A percentile compares a stretch with the other conserved stretches of the same genome.
Conservation (phyloP, 2,888 invertebrate genomes). For the Hipparchia semele region DNA sequence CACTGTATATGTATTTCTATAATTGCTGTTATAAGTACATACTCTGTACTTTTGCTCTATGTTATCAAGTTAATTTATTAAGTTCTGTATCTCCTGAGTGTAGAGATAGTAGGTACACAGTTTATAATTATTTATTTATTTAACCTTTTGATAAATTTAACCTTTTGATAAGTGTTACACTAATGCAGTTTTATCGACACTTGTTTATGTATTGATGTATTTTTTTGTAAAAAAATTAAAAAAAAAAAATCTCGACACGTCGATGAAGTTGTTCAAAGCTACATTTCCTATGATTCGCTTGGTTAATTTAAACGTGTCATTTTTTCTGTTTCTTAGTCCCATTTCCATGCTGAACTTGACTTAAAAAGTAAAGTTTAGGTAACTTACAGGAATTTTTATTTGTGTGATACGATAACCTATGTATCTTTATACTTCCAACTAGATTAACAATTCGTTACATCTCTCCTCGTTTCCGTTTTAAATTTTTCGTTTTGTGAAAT, state of each 20-base stretch:
- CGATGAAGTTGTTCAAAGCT: too few species aligned
- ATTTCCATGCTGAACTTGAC: too few species aligned
- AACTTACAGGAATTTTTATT: neutral
- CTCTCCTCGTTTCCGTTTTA: constrained; percentile 40
- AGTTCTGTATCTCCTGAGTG: neutral
- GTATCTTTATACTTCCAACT: neutral
- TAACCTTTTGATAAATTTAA: neutral
- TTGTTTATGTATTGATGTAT: too few species aligned
- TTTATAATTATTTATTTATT: neutral
- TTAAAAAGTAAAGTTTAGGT: too few species aligned
- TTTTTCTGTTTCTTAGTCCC: too few species aligned
- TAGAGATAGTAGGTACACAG: neutral
- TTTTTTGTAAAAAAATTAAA: too few species aligned
- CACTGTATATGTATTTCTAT: neutral
- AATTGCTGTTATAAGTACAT: neutral
- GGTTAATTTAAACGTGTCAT: too few species aligned
- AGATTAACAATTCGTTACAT: neutral
- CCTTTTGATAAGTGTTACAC: too few species aligned
- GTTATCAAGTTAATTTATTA: neutral
- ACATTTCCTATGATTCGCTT: too few species aligned
- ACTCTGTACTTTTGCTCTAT: neutral
- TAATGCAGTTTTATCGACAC: too few species aligned
- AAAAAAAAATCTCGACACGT: too few species aligned
- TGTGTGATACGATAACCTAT: neutral
- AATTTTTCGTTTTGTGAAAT: constrained; percentile 56